Evolutionary conservation across 2,113 vertebrate species (phyloP), one percentile per base, ranked within the genome.

Genomic region (Chloropsis hardwickii): DNA sequence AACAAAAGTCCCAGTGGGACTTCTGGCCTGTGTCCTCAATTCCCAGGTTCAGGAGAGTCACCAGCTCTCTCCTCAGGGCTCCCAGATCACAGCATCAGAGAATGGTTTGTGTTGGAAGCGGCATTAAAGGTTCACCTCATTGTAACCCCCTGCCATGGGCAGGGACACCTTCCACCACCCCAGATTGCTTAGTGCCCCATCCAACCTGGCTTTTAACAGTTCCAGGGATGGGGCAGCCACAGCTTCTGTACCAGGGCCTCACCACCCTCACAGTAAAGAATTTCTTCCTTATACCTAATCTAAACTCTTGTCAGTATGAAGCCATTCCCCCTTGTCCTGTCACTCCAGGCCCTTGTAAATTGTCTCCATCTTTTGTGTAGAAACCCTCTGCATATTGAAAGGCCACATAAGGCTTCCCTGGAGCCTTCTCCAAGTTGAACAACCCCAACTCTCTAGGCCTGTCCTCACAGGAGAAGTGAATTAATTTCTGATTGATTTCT

Each of bases 81-180:
- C 58, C 29, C 28, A n/a, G 37, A 15, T 78, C 19, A 37, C 21
- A 65, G 66, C 14, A 40, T 35, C 40, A 47, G 5, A 27, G 67
- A 53, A 44, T 20, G 21, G 50, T 9, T 77, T 54, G 33, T 12
- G 19, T 48, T 3, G 2, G 57, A 58, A 50, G 17, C 25, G 23
- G 2, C 35, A 5, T 44, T 56, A 76, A 48, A 58, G 25, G 23
- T 7, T 42, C 15, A 62, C 6, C 20, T 5, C 3, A 7, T 90
- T 62, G 28, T 5, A 24, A 2, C 0, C 4, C 10, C 37, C 19
- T 25, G 44, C 10, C 9, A 3, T 3, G 6, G 28, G 6, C 71
- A 60, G 29, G 51, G 25, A 42, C 22, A 39, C 7, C 18, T 54
- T 19, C 5, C 40, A 11, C 40, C 11, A 19, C 2, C 10, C 5